Evolutionary conservation across 2,888 invertebrate genomes (phyloP).

Genomic region (Drosophila meridionalis): DNA sequence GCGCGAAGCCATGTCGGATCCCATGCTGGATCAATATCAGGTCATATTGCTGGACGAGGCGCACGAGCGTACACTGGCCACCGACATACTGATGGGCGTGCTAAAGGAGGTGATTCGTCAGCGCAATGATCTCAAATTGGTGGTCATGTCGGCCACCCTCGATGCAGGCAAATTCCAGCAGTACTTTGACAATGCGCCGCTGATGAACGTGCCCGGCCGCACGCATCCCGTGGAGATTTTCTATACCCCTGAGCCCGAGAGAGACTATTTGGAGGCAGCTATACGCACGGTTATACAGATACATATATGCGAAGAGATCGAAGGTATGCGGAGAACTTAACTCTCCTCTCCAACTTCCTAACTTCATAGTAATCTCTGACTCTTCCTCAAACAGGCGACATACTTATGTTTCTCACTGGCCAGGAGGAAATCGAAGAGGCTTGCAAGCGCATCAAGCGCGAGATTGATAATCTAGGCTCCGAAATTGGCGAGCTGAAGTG

Average conservation of each 20-base stretch:
- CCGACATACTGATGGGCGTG: slow-evolving; percentile 99
- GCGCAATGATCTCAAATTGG: slow-evolving; percentile 95
- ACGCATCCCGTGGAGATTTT: slow-evolving; percentile 99
- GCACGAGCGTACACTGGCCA: slow-evolving; percentile 98
- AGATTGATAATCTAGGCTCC: slow-evolving; percentile 97
- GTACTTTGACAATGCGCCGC: slow-evolving; percentile 98
- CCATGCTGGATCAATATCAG: slow-evolving; percentile 97
- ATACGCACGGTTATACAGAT: slow-evolving; percentile 98
- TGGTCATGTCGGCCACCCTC: slow-evolving; percentile 99
- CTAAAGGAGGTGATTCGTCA: slow-evolving; percentile 96
- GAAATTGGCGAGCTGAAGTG: slow-evolving; percentile 99
- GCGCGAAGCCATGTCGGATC: slow-evolving; percentile 99
- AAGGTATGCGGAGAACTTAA: slow-evolving; percentile 76
- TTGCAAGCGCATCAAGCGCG: slow-evolving; percentile 97
- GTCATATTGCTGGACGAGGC: slow-evolving; percentile 97
- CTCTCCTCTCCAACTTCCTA: not conserved
- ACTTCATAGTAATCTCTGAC: not conserved
- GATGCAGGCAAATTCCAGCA: slow-evolving; percentile 99
- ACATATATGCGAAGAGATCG: slow-evolving; percentile 97
- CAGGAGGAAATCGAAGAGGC: slow-evolving; percentile 99
- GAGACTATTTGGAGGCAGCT: slow-evolving; percentile 99
- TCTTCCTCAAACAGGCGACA: slow-evolving; percentile 88
- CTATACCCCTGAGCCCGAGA: slow-evolving; percentile 99
- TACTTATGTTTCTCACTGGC: slow-evolving; percentile 95
- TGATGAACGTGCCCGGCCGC: slow-evolving; percentile 99